Evolutionary conservation across 2,113 vertebrate species (phyloP).

Genomic region (Polypterus bichir): DNA sequence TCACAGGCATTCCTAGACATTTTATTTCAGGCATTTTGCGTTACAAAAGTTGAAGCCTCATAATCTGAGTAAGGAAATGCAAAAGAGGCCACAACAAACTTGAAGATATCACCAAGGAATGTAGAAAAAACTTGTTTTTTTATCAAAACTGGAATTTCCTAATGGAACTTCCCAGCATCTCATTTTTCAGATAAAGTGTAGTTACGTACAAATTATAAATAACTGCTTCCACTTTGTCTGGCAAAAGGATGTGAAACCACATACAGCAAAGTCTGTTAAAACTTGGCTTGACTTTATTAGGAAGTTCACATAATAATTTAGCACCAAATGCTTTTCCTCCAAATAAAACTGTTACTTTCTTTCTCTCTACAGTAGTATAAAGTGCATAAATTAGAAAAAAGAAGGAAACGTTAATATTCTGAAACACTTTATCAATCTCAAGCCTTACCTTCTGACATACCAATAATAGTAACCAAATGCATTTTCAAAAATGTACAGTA

Average conservation of each 20-base stretch:
- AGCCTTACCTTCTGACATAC: constrained; percentile 47
- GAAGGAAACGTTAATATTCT: constrained; percentile 42
- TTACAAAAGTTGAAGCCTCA: too few species aligned
- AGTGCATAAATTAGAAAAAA: constrained; percentile 33
- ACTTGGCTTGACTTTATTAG: constrained; percentile 33
- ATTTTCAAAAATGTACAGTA: constrained; percentile 62
- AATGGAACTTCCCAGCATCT: too few species aligned
- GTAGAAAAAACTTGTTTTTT: too few species aligned
- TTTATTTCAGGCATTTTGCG: too few species aligned
- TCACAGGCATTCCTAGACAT: too few species aligned
- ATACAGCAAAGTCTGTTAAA: background rate
- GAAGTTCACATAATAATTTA: constrained; percentile 33
- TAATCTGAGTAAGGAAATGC: too few species aligned
- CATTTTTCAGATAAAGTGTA: too few species aligned
- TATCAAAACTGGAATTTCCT: too few species aligned
- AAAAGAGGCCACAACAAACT: too few species aligned
- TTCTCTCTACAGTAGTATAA: constrained; percentile 30
- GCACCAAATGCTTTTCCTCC: constrained; percentile 31
- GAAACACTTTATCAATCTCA: constrained; percentile 26
- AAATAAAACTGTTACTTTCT: constrained; percentile 8
- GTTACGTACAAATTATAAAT: too few species aligned
- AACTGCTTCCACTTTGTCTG: background rate
- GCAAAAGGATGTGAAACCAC: background rate
- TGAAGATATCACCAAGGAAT: too few species aligned
- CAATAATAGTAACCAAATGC: constrained; percentile 68